A percentile compares a stretch with the other conserved stretches of the same genome.
These are phyloP conservation scores for Otis tarda DNA, from an alignment of 2,113 vertebrate genomes.

Conservation along the genomic window DNA sequence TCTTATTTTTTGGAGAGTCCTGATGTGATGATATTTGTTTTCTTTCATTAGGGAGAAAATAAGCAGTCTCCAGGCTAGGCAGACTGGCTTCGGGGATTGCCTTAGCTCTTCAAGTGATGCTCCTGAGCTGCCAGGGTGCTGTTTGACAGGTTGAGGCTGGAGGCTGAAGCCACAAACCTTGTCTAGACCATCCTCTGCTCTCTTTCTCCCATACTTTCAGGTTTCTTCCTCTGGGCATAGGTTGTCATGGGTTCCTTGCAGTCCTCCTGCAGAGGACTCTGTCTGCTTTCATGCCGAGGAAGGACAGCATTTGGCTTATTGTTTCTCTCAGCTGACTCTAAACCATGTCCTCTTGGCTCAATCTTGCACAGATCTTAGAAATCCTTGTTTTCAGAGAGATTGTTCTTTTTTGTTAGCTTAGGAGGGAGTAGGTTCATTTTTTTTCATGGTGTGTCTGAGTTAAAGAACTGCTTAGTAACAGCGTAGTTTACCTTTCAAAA, in stretches of 20 bases:
- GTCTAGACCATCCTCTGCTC: neutral
- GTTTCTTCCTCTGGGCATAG: neutral
- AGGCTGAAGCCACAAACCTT: neutral
- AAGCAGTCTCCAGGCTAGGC: neutral
- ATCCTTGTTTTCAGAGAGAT: neutral
- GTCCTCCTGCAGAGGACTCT: neutral
- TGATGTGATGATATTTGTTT: neutral
- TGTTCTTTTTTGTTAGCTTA: neutral
- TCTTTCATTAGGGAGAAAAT: neutral
- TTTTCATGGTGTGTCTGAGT: neutral
- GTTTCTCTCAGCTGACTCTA: neutral
- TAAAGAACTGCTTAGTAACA: neutral
- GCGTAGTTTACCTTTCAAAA: slow-evolving; percentile 13
- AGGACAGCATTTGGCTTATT: neutral
- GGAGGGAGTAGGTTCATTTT: neutral
- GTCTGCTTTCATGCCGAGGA: neutral
- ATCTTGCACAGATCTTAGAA: neutral
- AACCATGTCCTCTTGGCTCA: neutral
- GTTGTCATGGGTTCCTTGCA: neutral
- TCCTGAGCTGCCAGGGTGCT: neutral
- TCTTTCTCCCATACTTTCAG: neutral
- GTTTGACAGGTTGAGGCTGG: neutral
- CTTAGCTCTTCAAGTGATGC: neutral
- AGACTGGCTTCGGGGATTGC: neutral
- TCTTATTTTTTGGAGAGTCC: neutral